These are phyloP conservation scores for Stigmatopora argus DNA, from an alignment of 2,113 vertebrate genomes.

Conservation along the genomic window DNA sequence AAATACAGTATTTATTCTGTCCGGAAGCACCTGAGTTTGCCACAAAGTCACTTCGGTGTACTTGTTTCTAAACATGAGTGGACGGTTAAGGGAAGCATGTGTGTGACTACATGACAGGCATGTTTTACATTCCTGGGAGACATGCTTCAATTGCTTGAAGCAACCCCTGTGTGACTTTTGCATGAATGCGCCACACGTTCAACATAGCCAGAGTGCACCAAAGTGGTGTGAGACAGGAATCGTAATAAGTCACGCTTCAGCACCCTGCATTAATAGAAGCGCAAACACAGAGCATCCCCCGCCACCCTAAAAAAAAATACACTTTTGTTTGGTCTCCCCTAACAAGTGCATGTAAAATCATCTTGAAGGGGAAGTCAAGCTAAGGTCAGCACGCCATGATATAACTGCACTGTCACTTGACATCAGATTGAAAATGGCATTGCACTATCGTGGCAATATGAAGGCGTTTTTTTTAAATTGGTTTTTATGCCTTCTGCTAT, in stretches of 20 bases:
- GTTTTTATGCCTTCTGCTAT: background rate
- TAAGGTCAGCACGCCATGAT: constrained; percentile 24
- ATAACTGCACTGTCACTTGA: constrained; percentile 25
- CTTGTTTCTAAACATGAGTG: constrained; percentile 20
- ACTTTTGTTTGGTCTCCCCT: constrained; percentile 24
- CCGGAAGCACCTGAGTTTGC: background rate
- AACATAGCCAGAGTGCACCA: constrained; percentile 45
- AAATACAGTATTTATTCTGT: background rate
- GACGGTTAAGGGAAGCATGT: constrained; percentile 2
- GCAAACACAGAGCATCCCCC: constrained; percentile 1
- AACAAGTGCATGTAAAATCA: constrained; percentile 10
- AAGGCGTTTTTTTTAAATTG: background rate
- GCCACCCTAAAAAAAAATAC: constrained; percentile 29
- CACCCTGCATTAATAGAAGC: constrained; percentile 52
- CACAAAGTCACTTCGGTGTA: constrained; percentile 2
- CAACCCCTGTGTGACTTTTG: constrained; percentile 46
- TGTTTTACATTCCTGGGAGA: constrained; percentile 46
- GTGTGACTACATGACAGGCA: constrained; percentile 27
- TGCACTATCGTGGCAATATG: background rate
- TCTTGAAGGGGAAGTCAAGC: background rate
- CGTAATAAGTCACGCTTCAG: constrained; percentile 50
- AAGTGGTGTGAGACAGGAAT: constrained; percentile 43
- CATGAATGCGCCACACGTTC: constrained; percentile 36
- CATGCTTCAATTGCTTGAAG: constrained; percentile 40
- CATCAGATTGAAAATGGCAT: constrained; percentile 23